phyloP scores from a whole-genome alignment of 2,113 vertebrate species.

The Nicator chloris region DNA sequence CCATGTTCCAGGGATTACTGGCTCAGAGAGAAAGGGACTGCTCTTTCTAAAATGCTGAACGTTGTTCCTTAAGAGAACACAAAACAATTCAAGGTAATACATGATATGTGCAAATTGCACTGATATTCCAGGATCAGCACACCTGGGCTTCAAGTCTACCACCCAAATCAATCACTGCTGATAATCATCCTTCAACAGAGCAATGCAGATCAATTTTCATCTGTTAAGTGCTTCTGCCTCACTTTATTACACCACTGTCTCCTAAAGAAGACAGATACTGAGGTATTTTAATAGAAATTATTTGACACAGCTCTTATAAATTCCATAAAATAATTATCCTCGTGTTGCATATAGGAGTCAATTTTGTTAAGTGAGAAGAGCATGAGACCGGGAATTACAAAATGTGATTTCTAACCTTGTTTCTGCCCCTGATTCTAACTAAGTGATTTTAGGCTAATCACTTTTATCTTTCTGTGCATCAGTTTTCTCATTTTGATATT shows the following conservation, averaged over 20 bases:
- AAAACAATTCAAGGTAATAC: not conserved
- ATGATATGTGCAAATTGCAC: not conserved
- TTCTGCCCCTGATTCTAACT: not conserved
- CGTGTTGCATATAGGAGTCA: not conserved
- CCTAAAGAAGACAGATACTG: not conserved
- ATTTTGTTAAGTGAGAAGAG: not conserved
- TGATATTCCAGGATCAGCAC: not conserved
- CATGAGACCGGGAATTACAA: not conserved
- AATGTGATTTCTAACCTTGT: not conserved
- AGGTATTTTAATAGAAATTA: not conserved
- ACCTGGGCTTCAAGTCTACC: not conserved
- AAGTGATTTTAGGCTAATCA: not conserved
- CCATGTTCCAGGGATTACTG: not conserved
- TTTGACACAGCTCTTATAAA: not conserved
- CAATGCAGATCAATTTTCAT: not conserved
- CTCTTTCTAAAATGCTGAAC: not conserved
- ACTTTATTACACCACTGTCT: not conserved
- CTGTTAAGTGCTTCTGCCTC: not conserved
- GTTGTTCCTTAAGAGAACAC: not conserved
- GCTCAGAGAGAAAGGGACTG: not conserved
- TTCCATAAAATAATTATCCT: slow-evolving; percentile 17
- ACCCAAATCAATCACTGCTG: not conserved
- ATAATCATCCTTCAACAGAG: not conserved
- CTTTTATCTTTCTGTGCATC: slow-evolving; percentile 16
- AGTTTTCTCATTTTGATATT: slow-evolving; percentile 33